Evolutionary conservation across 1,140 invertebrate species (phyloP), one percentile per base, ranked within the genome.

Genomic region (Maconellicoccus hirsutus): DNA sequence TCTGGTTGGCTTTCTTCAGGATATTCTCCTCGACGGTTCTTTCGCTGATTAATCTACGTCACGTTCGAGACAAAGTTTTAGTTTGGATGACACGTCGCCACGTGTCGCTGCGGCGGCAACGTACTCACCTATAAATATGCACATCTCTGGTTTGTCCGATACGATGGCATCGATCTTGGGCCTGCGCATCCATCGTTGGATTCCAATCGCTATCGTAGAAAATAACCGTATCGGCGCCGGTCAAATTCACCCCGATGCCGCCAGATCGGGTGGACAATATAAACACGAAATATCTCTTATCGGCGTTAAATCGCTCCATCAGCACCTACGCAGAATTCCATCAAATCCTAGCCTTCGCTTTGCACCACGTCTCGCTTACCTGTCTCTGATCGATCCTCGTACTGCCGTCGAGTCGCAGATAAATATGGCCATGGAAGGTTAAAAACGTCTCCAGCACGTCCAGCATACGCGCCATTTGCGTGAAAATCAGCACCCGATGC

Each of bases 141-240:
- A 99, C 98, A 86, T 99, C 97, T 75, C 96, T 84, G 0, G 98
- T 99, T 83, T 99, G 98, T 0, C 98, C 98, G 78, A 99, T 99
- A 75, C 98, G 86, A 82, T 98, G 96, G 82, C 96, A 98, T 75
- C 96, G 84, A 82, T 99, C 98, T 81, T 99, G 96, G 71, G 97
- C 97, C 81, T 96, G 97, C 61, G 96, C 96, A 85, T 99, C 96
- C 96, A 99, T 99, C 0, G 96, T 99, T 61, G 97, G 96, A 86
- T 99, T 99, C 98, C 97, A 99, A 82, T 99, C 98, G 74, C 94
- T 97, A 82, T 99, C 98, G 81, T 99, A 99, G 82, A 99, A 99
- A 78, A 99, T 92, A 59, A 99, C 98, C 75, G 96, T 98, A 82
- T 99, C 98, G 29, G 98, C 98, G 70, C 98, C 98, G 10, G 97